Percentiles rank a stretch among this genome's conserved stretches.
phyloP scores from a whole-genome alignment of 2,113 vertebrate species.

The Serinus canaria region DNA sequence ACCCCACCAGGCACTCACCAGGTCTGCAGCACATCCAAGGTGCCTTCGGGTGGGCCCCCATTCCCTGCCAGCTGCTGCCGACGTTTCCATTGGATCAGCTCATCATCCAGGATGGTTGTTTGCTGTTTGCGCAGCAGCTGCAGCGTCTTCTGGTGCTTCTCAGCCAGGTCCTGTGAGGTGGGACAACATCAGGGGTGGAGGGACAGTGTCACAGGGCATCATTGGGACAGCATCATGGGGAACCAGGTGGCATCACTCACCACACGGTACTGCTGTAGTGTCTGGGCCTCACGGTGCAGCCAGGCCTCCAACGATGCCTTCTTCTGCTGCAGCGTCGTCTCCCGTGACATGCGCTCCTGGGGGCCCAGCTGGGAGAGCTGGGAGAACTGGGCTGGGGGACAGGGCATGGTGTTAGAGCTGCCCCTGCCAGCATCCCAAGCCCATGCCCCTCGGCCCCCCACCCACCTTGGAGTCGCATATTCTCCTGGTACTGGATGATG shows the following conservation, averaged over 20 bases:
- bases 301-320: conserved; percentile 82
- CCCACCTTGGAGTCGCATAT: conserved; percentile 85
- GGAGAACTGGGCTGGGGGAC: conserved; percentile 85
- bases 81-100: conserved; percentile 95
- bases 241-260: conserved; percentile 46
- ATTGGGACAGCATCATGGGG: accelerated
- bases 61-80: conserved; percentile 96
- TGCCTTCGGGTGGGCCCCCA: conserved; percentile 90
- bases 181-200: background rate
- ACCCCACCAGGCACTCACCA: conserved; percentile 70
- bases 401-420: background rate
- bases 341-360: conserved; percentile 86
- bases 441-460: accelerated
- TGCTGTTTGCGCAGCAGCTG: conserved; percentile 95
- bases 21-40: conserved; percentile 92
- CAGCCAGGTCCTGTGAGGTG: conserved; percentile 59
- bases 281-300: conserved; percentile 87
- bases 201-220: background rate
- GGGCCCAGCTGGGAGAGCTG: conserved; percentile 88
- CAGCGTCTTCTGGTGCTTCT: conserved; percentile 97
- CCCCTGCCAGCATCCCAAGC: accelerated
- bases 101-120: conserved; percentile 93
- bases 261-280: conserved; percentile 97
- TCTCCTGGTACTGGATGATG: conserved; percentile 99
- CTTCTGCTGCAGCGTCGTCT: conserved; percentile 83